Conservation (phyloP, 1,140 invertebrate genomes). For the Drosophila lini region DNA sequence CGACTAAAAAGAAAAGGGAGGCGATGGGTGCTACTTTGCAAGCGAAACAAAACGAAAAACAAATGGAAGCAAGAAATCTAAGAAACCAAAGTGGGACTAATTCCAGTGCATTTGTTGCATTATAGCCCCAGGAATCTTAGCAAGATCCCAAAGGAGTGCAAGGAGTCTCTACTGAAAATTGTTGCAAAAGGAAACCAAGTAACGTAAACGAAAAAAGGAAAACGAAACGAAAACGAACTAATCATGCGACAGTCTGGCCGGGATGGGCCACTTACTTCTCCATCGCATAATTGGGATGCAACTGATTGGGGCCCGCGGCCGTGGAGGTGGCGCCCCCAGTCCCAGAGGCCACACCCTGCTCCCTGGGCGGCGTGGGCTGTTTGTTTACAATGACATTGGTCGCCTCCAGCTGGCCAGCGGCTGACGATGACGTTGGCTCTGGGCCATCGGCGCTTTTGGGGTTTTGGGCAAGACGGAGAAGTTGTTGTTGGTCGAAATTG, state of each 20-base stretch:
- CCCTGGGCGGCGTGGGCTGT: constrained; percentile 72
- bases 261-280: constrained; percentile 70
- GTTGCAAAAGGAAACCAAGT: constrained; percentile 3
- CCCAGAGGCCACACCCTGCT: constrained; percentile 32
- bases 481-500: constrained; percentile 15
- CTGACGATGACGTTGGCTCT: constrained; percentile 27
- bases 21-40: constrained; percentile 35
- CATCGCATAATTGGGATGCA: constrained; percentile 72
- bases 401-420: constrained; percentile 46
- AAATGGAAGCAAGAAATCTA: neutral
- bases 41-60: constrained; percentile 24
- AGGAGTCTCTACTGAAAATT: neutral
- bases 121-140: constrained; percentile 3
- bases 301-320: constrained; percentile 39
- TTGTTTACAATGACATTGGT: constrained; percentile 79
- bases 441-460: constrained; percentile 48
- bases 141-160: constrained; percentile 6
- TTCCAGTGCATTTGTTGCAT: neutral
- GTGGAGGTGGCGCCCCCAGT: constrained; percentile 23
- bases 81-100: neutral
- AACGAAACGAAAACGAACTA: constrained; percentile 30
- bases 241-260: constrained; percentile 50
- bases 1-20: constrained; percentile 6
- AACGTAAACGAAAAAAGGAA: constrained; percentile 14
- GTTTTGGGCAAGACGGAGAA: constrained; percentile 28